Base-by-base conservation (phyloP, 1,140 invertebrate genomes). In the Drosophila navojoa region DNA sequence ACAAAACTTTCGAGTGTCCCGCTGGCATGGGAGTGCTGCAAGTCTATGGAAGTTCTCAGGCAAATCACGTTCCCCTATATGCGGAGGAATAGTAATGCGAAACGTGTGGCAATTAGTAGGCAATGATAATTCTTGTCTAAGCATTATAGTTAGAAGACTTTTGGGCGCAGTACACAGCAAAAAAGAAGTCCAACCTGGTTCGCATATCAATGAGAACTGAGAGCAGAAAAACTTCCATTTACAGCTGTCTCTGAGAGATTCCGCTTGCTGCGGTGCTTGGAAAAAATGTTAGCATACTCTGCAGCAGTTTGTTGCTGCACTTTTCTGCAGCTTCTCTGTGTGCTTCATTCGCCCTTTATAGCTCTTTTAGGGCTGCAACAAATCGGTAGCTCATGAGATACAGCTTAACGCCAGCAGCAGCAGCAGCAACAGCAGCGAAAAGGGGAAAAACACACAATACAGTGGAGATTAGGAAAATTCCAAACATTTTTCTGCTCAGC, bases 81-180 rank as follows among this genome's bases (percentile, higher is more conserved):
- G 35, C 32, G 55, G 55, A 19, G 27, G 16, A 29, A 42, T 13
- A 16, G 29, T 72, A 68, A 72, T 72, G 70, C 13, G 49, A 22
- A 32, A 73, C 64, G 71, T 73, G 64, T 49, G 35, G 57, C 71
- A 73, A 73, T 73, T 73, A 73, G 57, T 49, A 52, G 71, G 42
- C 57, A 68, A 69, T 73, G 57, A 73, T 68, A 60, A 73, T 68
- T 60, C 71, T 4, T 13, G 29, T 44, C 32, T 22, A 32, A 57
- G 54, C 19, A 44, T 35, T 11, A 58, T 50, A 58, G 42, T 58
- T 53, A 22, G 40, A 22, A 29, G 22, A 42, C 71, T 69, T 60
- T 68, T 55, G 54, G 57, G 71, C 70, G 63, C 15, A 32, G 32
- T 54, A 53, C 70, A 73, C 38, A 68, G 32, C 4, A 42, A 44